Evolutionary conservation across 2,797 vertebrate species (phyloP).

Genomic region (Enoplosus armatus): DNA sequence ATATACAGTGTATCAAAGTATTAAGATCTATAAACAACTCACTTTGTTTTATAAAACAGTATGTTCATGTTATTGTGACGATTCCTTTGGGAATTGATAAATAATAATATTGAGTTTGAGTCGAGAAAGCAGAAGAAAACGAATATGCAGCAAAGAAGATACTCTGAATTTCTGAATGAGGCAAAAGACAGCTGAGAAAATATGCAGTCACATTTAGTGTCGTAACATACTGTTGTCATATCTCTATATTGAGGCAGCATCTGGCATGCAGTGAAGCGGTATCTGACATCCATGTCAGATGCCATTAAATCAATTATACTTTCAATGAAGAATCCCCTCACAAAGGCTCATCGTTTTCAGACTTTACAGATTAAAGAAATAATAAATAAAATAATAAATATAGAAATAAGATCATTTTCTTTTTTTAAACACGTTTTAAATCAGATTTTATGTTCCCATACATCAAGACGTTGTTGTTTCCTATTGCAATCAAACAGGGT

Average conservation of each 20-base stretch:
- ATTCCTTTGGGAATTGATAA: neutral
- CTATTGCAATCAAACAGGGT: neutral
- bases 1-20: neutral
- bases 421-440: neutral
- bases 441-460: neutral
- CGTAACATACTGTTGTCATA: neutral
- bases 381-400: no score
- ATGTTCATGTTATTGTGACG: neutral
- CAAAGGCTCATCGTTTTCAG: neutral
- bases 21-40: neutral
- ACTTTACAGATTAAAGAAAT: neutral
- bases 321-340: neutral
- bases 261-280: neutral
- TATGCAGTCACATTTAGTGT: neutral
- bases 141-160: neutral
- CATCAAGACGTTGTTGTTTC: neutral
- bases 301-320: slow-evolving; percentile 23
- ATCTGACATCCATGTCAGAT: slow-evolving; percentile 20
- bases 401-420: no score
- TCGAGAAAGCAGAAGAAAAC: neutral
- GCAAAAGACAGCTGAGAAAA: neutral
- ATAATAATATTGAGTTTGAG: neutral
- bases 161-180: neutral
- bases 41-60: no score
- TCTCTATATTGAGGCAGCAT: neutral